These are phyloP conservation scores for Callitettix versicolor DNA, from an alignment of 1,140 invertebrate species.

Conservation along the genomic window DNA sequence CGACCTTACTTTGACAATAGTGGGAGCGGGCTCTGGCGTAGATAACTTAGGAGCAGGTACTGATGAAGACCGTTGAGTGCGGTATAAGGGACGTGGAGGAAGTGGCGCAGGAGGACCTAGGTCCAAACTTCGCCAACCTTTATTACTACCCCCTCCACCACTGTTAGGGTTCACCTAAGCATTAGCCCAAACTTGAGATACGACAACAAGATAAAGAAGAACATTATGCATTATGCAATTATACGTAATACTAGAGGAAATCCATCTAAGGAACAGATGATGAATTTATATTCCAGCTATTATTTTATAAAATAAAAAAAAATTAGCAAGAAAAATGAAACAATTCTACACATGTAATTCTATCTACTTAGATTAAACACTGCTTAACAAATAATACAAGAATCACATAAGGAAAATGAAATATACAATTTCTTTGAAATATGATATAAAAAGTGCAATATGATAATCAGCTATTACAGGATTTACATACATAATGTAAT, in stretches of 20 bases:
- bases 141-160: constrained; percentile 27
- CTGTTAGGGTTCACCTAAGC: neutral
- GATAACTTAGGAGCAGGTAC: constrained; percentile 38
- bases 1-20: constrained; percentile 21
- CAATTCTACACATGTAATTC: too few species aligned
- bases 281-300: too few species aligned
- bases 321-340: too few species aligned
- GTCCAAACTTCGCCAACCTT: constrained; percentile 50
- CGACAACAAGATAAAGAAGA: neutral
- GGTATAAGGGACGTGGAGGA: constrained; percentile 40
- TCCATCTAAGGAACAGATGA: too few species aligned
- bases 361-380: too few species aligned
- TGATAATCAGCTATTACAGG: too few species aligned
- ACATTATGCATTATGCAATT: neutral
- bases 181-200: neutral
- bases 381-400: too few species aligned
- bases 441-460: too few species aligned
- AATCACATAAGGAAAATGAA: too few species aligned
- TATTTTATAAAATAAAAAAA: too few species aligned
- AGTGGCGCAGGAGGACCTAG: constrained; percentile 38
- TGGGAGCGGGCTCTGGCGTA: constrained; percentile 6
- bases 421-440: too few species aligned
- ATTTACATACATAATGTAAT: too few species aligned
- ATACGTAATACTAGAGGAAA: neutral
- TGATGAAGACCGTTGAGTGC: constrained; percentile 47